Base-by-base conservation (phyloP, 2,113 vertebrate species). In the Hiodon tergisus region DNA sequence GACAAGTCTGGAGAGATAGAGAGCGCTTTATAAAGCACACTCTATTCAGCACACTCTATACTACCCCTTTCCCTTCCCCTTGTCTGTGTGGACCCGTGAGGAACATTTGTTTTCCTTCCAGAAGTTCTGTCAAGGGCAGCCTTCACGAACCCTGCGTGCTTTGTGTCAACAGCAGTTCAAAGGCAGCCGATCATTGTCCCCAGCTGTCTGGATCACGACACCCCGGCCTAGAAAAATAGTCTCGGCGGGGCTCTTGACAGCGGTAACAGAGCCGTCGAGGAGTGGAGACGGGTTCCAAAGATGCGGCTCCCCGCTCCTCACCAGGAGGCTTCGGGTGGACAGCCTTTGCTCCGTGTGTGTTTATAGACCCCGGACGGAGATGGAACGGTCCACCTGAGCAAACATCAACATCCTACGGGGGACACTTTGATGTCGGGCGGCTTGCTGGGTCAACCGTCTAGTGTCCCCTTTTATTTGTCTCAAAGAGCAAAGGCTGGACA, bases 351-450 rank as follows among this genome's bases (percentile, higher is more conserved):
- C 31, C 31, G 31, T 31, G 31, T 31, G 31, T 31, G 31, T 31
- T 73, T 76, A 51, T 69, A 17, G 13, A 63, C 17, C 66, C 75
- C 71, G 2, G 31, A 31, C 31, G 31, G 51, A 6, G 52, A 52
- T 13, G 69, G 81, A 80, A 84, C 82, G 31, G 76, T 9, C 70
- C 78, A 88, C 81, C 87, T 90, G 83, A 86, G 80, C 82, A 90
- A 90, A 89, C 85, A 88, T 72, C 80, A 72, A 81, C 77, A 83
- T 82, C 81, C 82, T 83, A 71, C 77, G 72, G 4, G 62, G 73
- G n/a, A 76, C 71, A 55, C 81, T 80, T 85, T 82, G 76, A 82
- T 81, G 77, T 73, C 73, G 58, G 67, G 54, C 2, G 10, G 5
- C 54, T 57, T 31, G 31, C 31, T 31, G 31, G 31, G 31, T 31